A percentile compares a stretch with the other conserved stretches of the same genome.
phyloP scores from a whole-genome alignment of 1,140 invertebrate species.

The Macrobrachium nipponense region DNA sequence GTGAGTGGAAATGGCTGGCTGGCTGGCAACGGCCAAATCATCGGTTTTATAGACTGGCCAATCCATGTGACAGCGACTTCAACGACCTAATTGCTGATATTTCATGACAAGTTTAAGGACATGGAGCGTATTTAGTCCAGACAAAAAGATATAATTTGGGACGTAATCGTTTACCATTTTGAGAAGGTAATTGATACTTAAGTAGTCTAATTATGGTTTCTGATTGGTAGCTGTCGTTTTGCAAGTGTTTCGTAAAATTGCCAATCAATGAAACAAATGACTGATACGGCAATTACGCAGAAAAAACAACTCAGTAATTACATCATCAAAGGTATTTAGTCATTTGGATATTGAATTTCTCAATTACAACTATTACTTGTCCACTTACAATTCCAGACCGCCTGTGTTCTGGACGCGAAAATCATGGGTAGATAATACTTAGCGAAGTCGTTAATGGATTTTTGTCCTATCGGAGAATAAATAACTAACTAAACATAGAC shows the following conservation, averaged over 20 bases:
- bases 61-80: conserved; percentile 17
- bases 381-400: too few relatives aligned
- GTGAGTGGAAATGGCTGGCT: too few relatives aligned
- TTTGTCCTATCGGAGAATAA: background rate
- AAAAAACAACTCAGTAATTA: conserved; percentile 47
- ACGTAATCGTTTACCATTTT: conserved; percentile 41
- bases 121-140: conserved; percentile 37
- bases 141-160: conserved; percentile 45
- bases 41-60: background rate
- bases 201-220: conserved; percentile 48
- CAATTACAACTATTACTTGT: background rate
- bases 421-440: too few relatives aligned
- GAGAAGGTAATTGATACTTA: conserved; percentile 52
- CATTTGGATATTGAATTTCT: conserved; percentile 44
- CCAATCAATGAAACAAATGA: conserved; percentile 25
- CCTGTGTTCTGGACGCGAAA: too few relatives aligned
- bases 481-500: background rate
- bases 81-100: conserved; percentile 22
- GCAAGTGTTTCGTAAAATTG: conserved; percentile 44
- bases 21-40: background rate
- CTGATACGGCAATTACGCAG: background rate
- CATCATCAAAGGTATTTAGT: conserved; percentile 39
- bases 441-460: too few relatives aligned
- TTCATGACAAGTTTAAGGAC: conserved; percentile 38
- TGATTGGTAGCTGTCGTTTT: conserved; percentile 51